Conservation (phyloP, 1,140 invertebrate species). For the Hylyphantes graminicola region DNA sequence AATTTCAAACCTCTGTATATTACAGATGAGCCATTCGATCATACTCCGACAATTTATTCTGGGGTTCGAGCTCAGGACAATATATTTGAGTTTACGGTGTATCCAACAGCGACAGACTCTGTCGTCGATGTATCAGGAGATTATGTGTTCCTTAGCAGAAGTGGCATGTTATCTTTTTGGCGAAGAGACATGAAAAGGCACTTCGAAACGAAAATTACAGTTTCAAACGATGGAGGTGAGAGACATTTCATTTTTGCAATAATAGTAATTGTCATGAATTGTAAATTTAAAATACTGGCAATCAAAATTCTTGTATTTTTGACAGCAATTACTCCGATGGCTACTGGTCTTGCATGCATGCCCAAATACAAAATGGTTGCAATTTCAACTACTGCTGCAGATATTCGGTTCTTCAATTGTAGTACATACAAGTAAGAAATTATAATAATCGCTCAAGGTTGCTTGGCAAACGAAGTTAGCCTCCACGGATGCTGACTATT, state of each 20-base stretch:
- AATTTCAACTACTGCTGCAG: conserved; percentile 38
- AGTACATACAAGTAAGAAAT: conserved; percentile 27
- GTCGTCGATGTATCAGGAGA: conserved; percentile 12
- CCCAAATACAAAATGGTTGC: conserved; percentile 40
- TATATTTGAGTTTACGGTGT: conserved; percentile 37
- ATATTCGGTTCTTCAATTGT: conserved; percentile 36
- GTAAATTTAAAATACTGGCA: not conserved
- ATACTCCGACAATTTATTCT: not conserved
- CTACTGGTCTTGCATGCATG: conserved; percentile 24
- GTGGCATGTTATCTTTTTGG: conserved; percentile 19
- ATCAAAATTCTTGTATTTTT: not conserved
- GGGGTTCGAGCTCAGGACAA: conserved; percentile 35
- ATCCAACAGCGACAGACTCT: not conserved
- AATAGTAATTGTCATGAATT: not conserved
- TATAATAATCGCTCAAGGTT: no score
- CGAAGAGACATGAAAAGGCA: conserved; percentile 24
- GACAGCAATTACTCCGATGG: conserved; percentile 31
- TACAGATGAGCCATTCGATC: conserved; percentile 11
- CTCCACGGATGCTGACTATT: no score
- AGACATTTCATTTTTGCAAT: not conserved
- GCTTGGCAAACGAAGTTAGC: no score
- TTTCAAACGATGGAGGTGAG: conserved; percentile 17
- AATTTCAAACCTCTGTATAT: no score
- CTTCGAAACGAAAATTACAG: conserved; percentile 27
- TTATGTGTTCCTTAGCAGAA: conserved; percentile 28